Conservation (phyloP, 2,888 invertebrate species). For the Liopterus haemorrhoidalis region DNA sequence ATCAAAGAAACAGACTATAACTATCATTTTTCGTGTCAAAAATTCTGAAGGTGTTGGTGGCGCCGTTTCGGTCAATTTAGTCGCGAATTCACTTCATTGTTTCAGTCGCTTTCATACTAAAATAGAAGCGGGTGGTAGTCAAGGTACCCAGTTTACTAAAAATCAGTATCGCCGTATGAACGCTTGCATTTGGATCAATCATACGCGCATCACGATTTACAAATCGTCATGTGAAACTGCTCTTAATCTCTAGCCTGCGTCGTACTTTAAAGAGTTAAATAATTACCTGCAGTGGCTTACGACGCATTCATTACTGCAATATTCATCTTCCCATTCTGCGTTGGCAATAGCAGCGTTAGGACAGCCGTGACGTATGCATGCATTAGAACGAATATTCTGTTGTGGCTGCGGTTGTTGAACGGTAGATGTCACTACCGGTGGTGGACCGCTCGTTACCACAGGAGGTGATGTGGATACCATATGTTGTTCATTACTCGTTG, state of each 20-base stretch:
- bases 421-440: constrained; percentile 24
- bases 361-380: constrained; percentile 85
- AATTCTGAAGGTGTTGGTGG: too few relatives aligned
- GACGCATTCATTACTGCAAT: constrained; percentile 95
- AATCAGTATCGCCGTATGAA: constrained; percentile 8
- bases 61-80: too few relatives aligned
- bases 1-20: too few relatives aligned
- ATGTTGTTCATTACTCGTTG: constrained; percentile 36
- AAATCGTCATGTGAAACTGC: too few relatives aligned
- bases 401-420: constrained; percentile 47
- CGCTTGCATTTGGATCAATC: background rate
- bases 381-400: constrained; percentile 48
- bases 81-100: too few relatives aligned
- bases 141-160: background rate
- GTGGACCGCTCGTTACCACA: constrained; percentile 34
- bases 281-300: constrained; percentile 86
- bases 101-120: too few relatives aligned
- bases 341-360: constrained; percentile 84
- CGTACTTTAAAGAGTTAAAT: too few relatives aligned
- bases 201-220: constrained; percentile 9
- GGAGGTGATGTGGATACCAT: constrained; percentile 54
- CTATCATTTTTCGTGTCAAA: too few relatives aligned
- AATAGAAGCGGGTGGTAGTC: constrained; percentile 3
- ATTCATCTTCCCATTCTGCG: constrained; percentile 94
- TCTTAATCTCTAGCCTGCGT: too few relatives aligned